Evolutionary conservation across 2,797 vertebrate species (phyloP).

Genomic region (Neomorphus geoffroyi): DNA sequence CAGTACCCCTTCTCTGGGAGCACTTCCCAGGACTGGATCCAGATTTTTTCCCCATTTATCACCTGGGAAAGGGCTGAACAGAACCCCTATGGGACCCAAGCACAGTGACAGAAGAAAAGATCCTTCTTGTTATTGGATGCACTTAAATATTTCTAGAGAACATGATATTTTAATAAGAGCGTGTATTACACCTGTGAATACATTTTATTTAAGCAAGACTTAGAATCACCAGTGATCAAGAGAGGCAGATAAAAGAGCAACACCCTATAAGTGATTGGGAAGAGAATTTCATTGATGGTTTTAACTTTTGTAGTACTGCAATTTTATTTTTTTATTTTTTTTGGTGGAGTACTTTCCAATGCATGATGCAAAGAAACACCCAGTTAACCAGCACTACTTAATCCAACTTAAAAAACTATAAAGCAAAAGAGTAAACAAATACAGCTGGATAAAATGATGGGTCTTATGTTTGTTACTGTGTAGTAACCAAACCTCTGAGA

Average conservation of each 20-base stretch:
- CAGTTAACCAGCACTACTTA: not conserved
- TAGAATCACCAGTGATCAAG: not conserved
- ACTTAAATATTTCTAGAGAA: not conserved
- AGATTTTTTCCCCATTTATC: not conserved
- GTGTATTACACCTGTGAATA: not conserved
- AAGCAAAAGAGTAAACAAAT: not conserved
- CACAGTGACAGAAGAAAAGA: too few relatives aligned
- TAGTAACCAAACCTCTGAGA: accelerated
- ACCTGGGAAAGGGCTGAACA: not conserved
- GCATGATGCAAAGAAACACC: not conserved
- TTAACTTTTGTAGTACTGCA: not conserved
- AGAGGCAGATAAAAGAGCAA: not conserved
- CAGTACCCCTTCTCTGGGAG: not conserved
- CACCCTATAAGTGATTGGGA: accelerated
- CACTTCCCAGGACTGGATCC: not conserved
- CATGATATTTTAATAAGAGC: not conserved
- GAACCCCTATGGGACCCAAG: not conserved
- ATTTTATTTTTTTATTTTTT: too few relatives aligned
- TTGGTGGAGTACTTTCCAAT: not conserved
- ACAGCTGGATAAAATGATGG: not conserved
- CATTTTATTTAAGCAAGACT: not conserved
- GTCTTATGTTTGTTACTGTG: not conserved
- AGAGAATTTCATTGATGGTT: not conserved
- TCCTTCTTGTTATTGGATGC: too few relatives aligned
- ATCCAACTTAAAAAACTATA: not conserved